These are phyloP conservation scores for Myzus persicae DNA, from an alignment of 1,140 invertebrate genomes.

Conservation along the genomic window DNA sequence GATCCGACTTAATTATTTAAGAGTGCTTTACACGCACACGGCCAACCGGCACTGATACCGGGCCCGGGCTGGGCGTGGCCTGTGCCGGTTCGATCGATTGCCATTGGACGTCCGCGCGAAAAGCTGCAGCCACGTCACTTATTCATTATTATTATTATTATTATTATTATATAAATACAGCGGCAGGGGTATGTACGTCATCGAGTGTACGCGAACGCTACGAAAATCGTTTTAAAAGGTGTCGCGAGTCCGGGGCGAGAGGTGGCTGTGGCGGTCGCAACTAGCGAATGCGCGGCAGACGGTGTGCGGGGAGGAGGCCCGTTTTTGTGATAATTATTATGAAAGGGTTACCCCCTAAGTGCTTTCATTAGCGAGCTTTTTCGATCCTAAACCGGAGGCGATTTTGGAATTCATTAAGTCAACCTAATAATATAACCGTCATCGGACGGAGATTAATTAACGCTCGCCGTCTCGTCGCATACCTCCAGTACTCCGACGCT, in stretches of 20 bases:
- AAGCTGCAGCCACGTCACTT: slow-evolving; percentile 3
- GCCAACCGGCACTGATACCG: not conserved
- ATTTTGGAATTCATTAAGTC: slow-evolving; percentile 58
- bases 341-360: slow-evolving; percentile 57
- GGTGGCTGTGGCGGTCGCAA: not conserved
- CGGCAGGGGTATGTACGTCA: not conserved
- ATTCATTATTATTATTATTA: not conserved
- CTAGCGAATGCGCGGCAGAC: not conserved
- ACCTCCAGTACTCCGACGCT: not conserved
- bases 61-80: slow-evolving; percentile 24
- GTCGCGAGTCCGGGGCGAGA: slow-evolving; percentile 7
- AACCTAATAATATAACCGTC: slow-evolving; percentile 52
- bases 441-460: slow-evolving; percentile 56
- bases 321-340: slow-evolving; percentile 45
- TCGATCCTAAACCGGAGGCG: slow-evolving; percentile 51
- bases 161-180: slow-evolving; percentile 35
- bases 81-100: not conserved
- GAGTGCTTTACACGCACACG: slow-evolving; percentile 3
- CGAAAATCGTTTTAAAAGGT: slow-evolving; percentile 45
- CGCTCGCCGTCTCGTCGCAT: not conserved
- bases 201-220: not conserved
- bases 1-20: slow-evolving; percentile 55
- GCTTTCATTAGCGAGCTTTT: slow-evolving; percentile 57
- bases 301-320: not conserved
- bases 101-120: slow-evolving; percentile 13